These are phyloP conservation scores for Mesitornis unicolor DNA, from an alignment of 2,113 vertebrate species.

Conservation along the genomic window DNA sequence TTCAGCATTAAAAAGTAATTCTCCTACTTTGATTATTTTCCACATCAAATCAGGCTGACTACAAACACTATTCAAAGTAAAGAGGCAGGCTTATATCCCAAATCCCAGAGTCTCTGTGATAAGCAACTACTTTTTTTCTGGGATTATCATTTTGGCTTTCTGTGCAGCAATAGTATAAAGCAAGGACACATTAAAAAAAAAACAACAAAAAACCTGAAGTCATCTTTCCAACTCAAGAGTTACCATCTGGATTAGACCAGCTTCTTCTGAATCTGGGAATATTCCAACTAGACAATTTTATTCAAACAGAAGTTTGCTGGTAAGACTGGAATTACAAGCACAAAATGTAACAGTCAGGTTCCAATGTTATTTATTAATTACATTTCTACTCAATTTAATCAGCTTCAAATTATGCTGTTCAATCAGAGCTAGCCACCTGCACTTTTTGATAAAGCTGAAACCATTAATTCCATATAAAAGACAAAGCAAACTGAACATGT, in stretches of 20 bases:
- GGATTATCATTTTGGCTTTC: neutral
- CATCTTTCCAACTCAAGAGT: neutral
- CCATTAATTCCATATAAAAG: neutral
- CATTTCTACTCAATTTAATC: neutral
- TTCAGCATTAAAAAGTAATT: neutral
- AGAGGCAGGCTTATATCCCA: neutral
- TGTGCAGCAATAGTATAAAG: neutral
- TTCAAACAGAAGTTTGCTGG: neutral
- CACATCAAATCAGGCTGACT: neutral
- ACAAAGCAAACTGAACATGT: neutral
- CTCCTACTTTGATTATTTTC: neutral
- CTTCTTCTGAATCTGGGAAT: neutral
- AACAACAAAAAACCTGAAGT: neutral
- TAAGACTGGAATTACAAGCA: neutral
- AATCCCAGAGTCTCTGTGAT: neutral
- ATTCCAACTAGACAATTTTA: neutral
- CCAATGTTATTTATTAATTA: neutral
- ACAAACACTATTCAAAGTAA: neutral
- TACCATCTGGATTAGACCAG: neutral
- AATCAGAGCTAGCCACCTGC: neutral
- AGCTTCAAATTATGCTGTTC: neutral
- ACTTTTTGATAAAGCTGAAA: slow-evolving; percentile 7
- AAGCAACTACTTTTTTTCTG: neutral
- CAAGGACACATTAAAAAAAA: neutral
- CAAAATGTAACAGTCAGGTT: neutral